These are phyloP conservation scores for Trachops cirrhosus DNA, from an alignment of 2,797 vertebrate species.

Conservation along the genomic window DNA sequence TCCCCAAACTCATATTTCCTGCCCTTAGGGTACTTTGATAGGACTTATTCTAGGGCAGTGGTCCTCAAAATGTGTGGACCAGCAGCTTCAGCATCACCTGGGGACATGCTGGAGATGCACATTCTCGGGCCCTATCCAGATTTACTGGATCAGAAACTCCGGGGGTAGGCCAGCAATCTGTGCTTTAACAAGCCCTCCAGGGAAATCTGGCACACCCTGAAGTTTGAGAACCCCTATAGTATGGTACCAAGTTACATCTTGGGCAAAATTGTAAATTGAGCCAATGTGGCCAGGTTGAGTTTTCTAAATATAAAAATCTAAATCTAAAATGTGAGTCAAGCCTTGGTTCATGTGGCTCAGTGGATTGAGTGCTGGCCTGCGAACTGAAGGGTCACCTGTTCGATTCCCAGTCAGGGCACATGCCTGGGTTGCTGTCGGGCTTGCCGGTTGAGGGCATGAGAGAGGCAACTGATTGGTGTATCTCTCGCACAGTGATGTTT, in stretches of 20 bases:
- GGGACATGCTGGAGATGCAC: not conserved
- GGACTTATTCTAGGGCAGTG: not conserved
- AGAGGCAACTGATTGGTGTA: no score
- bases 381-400: no score
- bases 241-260: not conserved
- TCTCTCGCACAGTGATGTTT: no score
- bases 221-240: not conserved
- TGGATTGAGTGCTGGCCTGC: no score
- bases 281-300: not conserved
- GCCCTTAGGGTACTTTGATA: not conserved
- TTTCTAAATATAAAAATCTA: not conserved
- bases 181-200: not conserved
- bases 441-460: no score
- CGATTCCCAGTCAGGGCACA: no score
- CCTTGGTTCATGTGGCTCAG: no score
- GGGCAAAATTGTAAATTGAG: not conserved
- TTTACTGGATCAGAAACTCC: not conserved
- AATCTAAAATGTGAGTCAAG: not conserved
- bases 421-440: no score
- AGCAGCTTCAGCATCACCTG: not conserved
- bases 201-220: not conserved
- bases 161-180: not conserved
- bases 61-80: not conserved
- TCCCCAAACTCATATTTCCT: not conserved
- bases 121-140: not conserved